Conservation (phyloP, 1,140 invertebrate genomes). For the Proctacanthus coquilletti region DNA sequence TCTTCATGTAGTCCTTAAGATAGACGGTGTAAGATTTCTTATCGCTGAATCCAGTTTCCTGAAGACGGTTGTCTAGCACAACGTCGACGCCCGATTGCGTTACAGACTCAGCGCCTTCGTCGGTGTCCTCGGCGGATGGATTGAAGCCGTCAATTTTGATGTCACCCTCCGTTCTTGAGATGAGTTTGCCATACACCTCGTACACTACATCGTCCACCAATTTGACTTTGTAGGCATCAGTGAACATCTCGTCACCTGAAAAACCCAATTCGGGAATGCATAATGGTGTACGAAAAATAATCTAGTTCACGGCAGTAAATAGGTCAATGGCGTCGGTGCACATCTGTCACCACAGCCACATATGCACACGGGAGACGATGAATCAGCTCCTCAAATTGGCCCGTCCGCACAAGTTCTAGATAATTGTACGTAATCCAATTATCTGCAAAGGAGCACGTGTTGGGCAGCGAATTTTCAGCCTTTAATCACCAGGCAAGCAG, state of each 20-base stretch:
- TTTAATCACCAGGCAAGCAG: background rate
- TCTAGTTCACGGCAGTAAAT: background rate
- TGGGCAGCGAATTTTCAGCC: background rate
- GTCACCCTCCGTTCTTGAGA: conserved; percentile 60
- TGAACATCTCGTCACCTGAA: conserved; percentile 94
- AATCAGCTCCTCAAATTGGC: background rate
- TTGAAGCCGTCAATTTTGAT: conserved; percentile 74
- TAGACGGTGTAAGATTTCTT: conserved; percentile 85
- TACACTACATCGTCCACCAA: conserved; percentile 85
- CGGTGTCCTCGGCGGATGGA: conserved; percentile 80
- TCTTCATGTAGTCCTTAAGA: conserved; percentile 95
- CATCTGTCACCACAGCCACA: background rate
- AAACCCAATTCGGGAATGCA: conserved; percentile 11
- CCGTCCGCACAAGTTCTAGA: conserved; percentile 4
- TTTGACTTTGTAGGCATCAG: conserved; percentile 91
- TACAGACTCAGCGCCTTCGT: conserved; percentile 64
- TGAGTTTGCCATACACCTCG: conserved; percentile 82
- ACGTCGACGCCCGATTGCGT: conserved; percentile 78
- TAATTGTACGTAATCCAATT: no score
- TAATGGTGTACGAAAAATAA: background rate
- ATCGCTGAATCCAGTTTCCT: conserved; percentile 71
- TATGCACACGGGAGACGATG: background rate
- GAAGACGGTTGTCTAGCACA: conserved; percentile 79
- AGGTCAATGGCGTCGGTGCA: background rate
- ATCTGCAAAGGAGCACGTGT: background rate